A percentile compares a stretch with the other conserved stretches of the same genome.
These are phyloP conservation scores for Hydrotaea cyrtoneurina DNA, from an alignment of 2,888 invertebrate genomes.

Conservation along the genomic window DNA sequence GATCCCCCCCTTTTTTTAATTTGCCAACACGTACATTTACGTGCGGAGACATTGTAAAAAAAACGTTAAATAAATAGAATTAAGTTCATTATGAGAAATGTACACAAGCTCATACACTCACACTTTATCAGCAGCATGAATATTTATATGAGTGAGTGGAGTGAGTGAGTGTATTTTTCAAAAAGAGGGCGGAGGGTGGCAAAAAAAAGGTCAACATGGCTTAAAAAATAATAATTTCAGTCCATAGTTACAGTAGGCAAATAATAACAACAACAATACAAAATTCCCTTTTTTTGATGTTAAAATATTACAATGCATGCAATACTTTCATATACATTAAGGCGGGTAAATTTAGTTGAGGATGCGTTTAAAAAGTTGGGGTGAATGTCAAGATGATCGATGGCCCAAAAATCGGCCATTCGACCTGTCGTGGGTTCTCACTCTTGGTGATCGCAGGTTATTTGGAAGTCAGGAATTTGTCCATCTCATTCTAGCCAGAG, in stretches of 20 bases:
- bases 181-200: not conserved
- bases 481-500: too few relatives aligned
- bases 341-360: too few relatives aligned
- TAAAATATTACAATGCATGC: not conserved
- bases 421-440: too few relatives aligned
- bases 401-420: too few relatives aligned
- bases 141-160: not conserved
- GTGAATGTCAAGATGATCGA: too few relatives aligned
- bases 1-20: not conserved
- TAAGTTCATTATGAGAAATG: constrained; percentile 5
- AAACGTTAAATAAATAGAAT: constrained; percentile 21
- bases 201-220: not conserved
- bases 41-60: constrained; percentile 10
- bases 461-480: too few relatives aligned
- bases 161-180: not conserved
- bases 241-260: not conserved
- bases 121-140: not conserved
- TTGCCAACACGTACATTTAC: constrained; percentile 24
- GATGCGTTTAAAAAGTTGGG: too few relatives aligned
- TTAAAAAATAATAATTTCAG: constrained; percentile 6
- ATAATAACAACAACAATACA: not conserved
- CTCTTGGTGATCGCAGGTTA: too few relatives aligned
- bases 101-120: not conserved
- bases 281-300: not conserved
- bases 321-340: too few relatives aligned